These are phyloP conservation scores for Cheirogaleus major DNA, from an alignment of 2,797 vertebrate species.

Conservation along the genomic window DNA sequence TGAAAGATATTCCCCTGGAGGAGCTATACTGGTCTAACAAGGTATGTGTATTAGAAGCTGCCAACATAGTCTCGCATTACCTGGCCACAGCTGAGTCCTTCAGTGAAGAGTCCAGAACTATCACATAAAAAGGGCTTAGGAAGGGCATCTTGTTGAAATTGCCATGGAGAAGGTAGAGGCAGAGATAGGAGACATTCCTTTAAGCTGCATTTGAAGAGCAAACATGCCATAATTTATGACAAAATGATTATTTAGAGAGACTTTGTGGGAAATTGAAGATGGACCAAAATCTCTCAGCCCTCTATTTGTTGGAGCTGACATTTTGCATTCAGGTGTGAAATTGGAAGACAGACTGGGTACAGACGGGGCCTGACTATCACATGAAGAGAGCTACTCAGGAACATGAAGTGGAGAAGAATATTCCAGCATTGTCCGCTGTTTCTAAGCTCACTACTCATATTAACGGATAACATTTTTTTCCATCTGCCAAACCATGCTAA, in stretches of 20 bases:
- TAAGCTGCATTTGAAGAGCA: neutral
- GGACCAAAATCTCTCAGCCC: neutral
- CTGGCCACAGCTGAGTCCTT: neutral
- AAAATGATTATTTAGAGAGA: neutral
- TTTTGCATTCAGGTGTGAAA: neutral
- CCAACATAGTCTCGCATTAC: rapidly evolving
- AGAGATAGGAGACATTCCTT: neutral
- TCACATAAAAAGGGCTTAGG: neutral
- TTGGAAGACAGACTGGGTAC: neutral
- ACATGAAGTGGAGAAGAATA: neutral
- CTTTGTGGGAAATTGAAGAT: neutral
- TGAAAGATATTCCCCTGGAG: neutral
- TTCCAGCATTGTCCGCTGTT: rapidly evolving
- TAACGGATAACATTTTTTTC: neutral
- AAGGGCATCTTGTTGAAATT: neutral
- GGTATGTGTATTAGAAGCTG: neutral
- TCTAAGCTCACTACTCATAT: neutral
- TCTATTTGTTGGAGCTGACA: neutral
- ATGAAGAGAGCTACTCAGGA: neutral
- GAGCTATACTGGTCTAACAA: neutral
- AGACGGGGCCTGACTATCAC: rapidly evolving
- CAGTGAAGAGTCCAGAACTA: neutral
- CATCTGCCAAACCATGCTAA: neutral
- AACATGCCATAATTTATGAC: neutral
- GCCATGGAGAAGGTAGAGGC: neutral